Conservation (phyloP, 1,140 invertebrate species). For the Psix sp. region DNA sequence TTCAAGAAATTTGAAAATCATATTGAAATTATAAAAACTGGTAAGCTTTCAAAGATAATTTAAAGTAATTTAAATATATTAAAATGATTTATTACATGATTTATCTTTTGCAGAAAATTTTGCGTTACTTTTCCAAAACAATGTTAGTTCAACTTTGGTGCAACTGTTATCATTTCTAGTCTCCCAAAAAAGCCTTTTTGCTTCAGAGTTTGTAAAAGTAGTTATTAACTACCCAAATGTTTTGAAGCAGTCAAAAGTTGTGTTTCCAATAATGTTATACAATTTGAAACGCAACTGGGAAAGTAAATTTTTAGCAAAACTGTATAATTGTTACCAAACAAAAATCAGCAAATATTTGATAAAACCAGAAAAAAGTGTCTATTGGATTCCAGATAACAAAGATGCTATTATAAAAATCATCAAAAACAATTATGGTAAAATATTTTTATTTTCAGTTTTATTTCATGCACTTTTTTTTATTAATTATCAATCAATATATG, state of each 20-base stretch:
- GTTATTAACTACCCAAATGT: slow-evolving; percentile 43
- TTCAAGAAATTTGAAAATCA: slow-evolving; percentile 79
- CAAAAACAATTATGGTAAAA: slow-evolving; percentile 63
- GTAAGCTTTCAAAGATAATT: slow-evolving; percentile 60
- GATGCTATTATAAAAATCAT: slow-evolving; percentile 65
- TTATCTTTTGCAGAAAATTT: slow-evolving; percentile 62
- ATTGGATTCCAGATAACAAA: slow-evolving; percentile 67
- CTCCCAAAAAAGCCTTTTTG: slow-evolving; percentile 60
- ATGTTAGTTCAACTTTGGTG: slow-evolving; percentile 51
- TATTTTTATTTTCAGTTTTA: no score
- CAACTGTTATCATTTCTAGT: slow-evolving; percentile 64
- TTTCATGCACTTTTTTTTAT: no score
- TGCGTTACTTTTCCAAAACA: slow-evolving; percentile 52
- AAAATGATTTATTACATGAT: no score
- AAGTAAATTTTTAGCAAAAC: slow-evolving; percentile 63
- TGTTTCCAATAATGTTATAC: slow-evolving; percentile 67
- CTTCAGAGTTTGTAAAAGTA: slow-evolving; percentile 61
- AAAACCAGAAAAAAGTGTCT: slow-evolving; percentile 41
- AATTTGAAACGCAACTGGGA: slow-evolving; percentile 66
- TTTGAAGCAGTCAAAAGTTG: slow-evolving; percentile 53
- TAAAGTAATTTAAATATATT: no score
- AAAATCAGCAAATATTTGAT: slow-evolving; percentile 66
- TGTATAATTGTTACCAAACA: slow-evolving; percentile 56
- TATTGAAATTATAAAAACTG: slow-evolving; percentile 71
- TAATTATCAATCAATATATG: no score